Evolutionary conservation across 2,113 vertebrate species (phyloP).

Genomic region (Amblyornis subalaris): DNA sequence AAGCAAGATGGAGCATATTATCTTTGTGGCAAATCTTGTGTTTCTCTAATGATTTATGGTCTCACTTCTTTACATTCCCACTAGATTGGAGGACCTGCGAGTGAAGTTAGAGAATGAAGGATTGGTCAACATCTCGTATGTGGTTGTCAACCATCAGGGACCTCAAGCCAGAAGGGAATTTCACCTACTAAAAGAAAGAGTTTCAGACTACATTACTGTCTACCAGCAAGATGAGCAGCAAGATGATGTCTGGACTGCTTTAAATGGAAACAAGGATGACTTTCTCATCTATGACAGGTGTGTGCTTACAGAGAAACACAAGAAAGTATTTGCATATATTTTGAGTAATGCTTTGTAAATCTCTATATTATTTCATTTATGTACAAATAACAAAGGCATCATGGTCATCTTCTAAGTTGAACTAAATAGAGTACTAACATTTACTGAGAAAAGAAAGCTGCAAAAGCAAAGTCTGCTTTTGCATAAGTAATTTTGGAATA

Average conservation of each 20-base stretch:
- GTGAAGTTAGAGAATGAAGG: constrained; percentile 80
- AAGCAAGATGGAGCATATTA: neutral
- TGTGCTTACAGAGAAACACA: neutral
- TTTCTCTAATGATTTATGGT: neutral
- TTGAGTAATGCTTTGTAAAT: neutral
- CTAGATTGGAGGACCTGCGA: constrained; percentile 86
- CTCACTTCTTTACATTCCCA: neutral
- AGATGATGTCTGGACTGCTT: constrained; percentile 82
- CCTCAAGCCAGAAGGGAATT: constrained; percentile 71
- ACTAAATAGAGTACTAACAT: neutral
- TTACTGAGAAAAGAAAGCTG: neutral
- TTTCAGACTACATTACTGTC: constrained; percentile 80
- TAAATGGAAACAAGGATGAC: constrained; percentile 87
- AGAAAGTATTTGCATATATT: neutral
- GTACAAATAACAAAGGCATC: neutral
- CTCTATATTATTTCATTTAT: neutral
- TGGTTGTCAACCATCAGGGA: constrained; percentile 87
- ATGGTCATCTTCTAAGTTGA: neutral
- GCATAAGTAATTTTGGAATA: neutral
- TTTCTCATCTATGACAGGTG: constrained; percentile 94
- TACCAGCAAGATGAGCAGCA: constrained; percentile 81
- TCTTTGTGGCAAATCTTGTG: fast-evolving
- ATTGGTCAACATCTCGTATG: constrained; percentile 79
- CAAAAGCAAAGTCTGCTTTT: neutral
- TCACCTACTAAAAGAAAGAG: constrained; percentile 65